Conservation (phyloP, 2,113 vertebrate species). For the Melanostigma gelatinosum region DNA sequence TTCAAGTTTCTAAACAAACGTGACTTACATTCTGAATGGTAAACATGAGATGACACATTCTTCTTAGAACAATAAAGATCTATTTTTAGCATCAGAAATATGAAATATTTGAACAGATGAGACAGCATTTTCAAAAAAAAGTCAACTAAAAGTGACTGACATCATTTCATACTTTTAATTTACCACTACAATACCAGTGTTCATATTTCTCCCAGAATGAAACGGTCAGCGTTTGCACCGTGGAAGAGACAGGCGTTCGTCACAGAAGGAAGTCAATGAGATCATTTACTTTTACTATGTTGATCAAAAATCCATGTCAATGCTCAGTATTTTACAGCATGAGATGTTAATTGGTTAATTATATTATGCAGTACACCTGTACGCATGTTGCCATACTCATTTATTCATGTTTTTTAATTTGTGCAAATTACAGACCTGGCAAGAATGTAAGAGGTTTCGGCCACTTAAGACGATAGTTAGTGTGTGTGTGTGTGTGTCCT, state of each 20-base stretch:
- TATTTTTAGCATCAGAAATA: neutral
- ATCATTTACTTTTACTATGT: neutral
- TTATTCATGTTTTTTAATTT: neutral
- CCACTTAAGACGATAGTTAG: slow-evolving; percentile 7
- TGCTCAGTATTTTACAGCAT: neutral
- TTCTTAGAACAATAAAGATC: neutral
- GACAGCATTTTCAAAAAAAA: neutral
- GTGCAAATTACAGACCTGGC: neutral
- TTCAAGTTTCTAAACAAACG: neutral
- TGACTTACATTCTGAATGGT: slow-evolving; percentile 1
- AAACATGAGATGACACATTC: neutral
- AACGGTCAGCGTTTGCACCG: neutral
- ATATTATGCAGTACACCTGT: neutral
- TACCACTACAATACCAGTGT: slow-evolving; percentile 9
- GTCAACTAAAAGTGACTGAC: neutral
- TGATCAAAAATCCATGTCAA: neutral
- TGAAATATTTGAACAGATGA: neutral
- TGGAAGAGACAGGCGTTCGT: neutral
- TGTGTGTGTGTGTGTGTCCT: slow-evolving; percentile 5
- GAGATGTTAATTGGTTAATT: neutral
- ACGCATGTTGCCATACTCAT: neutral
- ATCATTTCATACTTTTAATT: slow-evolving; percentile 42
- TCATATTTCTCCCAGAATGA: neutral
- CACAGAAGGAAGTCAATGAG: neutral
- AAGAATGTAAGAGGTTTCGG: neutral